Percentiles rank a stretch among this genome's conserved stretches.
Conservation (phyloP, 2,797 vertebrate species). For the Sarcophilus harrisii region DNA sequence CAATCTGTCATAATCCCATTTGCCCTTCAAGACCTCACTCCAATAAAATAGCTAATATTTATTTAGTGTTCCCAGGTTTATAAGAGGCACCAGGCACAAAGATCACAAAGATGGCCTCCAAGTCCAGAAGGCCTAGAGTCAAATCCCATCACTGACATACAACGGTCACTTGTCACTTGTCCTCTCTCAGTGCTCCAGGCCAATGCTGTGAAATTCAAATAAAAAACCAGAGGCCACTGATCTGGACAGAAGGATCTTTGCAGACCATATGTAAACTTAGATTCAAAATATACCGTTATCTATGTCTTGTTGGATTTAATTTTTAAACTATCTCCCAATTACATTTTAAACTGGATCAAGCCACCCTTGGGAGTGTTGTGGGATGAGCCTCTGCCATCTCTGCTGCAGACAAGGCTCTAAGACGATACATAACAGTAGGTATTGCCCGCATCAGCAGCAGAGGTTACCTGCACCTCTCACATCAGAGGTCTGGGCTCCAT, state of each 20-base stretch:
- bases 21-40: not conserved
- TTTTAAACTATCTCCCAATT: not conserved
- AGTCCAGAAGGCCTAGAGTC: not conserved
- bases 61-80: not conserved
- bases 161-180: not conserved
- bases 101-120: not conserved
- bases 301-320: not conserved
- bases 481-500: not conserved
- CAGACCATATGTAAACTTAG: not conserved
- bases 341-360: not conserved
- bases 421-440: not conserved
- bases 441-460: not conserved
- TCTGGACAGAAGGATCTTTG: not conserved
- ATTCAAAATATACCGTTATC: not conserved
- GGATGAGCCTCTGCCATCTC: not conserved
- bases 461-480: not conserved
- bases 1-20: not conserved
- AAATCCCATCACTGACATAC: not conserved
- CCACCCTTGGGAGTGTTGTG: not conserved
- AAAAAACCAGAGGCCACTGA: not conserved
- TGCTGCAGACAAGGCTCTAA: not conserved
- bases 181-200: not conserved
- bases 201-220: not conserved
- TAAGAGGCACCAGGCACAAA: not conserved
- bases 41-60: not conserved